These are phyloP conservation scores for Platichthys flesus DNA, from an alignment of 2,113 vertebrate species.

Conservation along the genomic window DNA sequence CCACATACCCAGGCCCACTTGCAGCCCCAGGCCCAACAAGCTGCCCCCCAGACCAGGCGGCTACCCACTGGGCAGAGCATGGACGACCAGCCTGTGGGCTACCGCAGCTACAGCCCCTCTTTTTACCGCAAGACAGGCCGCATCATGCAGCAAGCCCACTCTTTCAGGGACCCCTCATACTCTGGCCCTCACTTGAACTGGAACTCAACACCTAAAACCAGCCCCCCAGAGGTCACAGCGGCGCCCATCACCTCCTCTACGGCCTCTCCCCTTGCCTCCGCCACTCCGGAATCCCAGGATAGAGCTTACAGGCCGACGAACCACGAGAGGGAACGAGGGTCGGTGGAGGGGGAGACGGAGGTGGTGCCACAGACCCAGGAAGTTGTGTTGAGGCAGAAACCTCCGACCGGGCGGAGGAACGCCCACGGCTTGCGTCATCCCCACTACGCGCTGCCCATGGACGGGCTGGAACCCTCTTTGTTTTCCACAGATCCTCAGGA, in stretches of 20 bases:
- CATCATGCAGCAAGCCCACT: conserved; percentile 91
- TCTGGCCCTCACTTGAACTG: conserved; percentile 87
- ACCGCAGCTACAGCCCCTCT: conserved; percentile 96
- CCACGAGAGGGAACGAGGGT: conserved; percentile 80
- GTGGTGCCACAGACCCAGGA: conserved; percentile 78
- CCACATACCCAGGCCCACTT: conserved; percentile 49
- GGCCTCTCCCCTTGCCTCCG: conserved; percentile 46
- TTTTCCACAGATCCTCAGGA: conserved; percentile 75
- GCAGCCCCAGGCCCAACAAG: conserved; percentile 57
- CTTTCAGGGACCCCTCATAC: conserved; percentile 91
- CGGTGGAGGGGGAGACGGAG: conserved; percentile 73
- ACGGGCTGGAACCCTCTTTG: conserved; percentile 82
- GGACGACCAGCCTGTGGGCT: conserved; percentile 88
- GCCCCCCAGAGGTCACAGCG: conserved; percentile 70
- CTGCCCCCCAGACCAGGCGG: conserved; percentile 72
- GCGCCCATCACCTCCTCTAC: conserved; percentile 37
- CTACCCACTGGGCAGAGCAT: conserved; percentile 82
- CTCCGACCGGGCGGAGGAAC: conserved; percentile 88
- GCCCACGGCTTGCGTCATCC: conserved; percentile 85
- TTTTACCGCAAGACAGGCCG: conserved; percentile 95
- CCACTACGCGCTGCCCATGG: conserved; percentile 86
- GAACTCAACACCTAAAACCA: conserved; percentile 77
- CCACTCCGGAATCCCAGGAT: conserved; percentile 70
- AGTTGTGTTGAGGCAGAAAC: conserved; percentile 93
- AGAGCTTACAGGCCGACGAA: conserved; percentile 76